Conservation (phyloP, 2,113 vertebrate species). For the Aegithalos caudatus region DNA sequence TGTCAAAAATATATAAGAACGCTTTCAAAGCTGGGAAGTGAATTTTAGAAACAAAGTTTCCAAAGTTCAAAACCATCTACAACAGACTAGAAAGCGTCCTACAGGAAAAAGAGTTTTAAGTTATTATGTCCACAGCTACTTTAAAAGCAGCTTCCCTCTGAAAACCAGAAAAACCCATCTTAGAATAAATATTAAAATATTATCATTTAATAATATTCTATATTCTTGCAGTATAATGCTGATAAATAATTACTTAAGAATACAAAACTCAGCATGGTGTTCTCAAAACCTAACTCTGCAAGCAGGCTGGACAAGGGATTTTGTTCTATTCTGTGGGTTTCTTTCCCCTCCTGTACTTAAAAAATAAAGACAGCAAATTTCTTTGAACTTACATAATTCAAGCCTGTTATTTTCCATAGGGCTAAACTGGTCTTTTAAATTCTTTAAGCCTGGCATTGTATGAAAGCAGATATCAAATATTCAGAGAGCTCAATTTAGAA, state of each 20-base stretch:
- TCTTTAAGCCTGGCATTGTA: constrained; percentile 42
- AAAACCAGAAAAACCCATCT: background rate
- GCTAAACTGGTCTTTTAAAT: constrained; percentile 16
- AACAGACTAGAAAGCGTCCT: background rate
- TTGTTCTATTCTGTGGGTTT: background rate
- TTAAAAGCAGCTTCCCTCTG: background rate
- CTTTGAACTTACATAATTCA: background rate
- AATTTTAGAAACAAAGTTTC: background rate
- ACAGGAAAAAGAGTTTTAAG: background rate
- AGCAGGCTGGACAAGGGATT: background rate
- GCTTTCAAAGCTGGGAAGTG: background rate
- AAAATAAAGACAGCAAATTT: background rate
- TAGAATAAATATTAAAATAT: background rate
- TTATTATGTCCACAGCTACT: background rate
- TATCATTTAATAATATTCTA: background rate
- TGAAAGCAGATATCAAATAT: constrained; percentile 57
- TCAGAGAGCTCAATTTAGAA: constrained; percentile 29
- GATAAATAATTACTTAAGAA: background rate
- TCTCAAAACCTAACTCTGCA: background rate
- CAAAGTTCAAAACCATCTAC: background rate
- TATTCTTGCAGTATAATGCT: background rate
- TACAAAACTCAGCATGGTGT: background rate
- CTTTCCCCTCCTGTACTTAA: background rate
- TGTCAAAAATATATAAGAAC: background rate
- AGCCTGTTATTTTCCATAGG: constrained; percentile 12